Conservation (phyloP, 2,888 invertebrate genomes). For the Patella depressa region DNA sequence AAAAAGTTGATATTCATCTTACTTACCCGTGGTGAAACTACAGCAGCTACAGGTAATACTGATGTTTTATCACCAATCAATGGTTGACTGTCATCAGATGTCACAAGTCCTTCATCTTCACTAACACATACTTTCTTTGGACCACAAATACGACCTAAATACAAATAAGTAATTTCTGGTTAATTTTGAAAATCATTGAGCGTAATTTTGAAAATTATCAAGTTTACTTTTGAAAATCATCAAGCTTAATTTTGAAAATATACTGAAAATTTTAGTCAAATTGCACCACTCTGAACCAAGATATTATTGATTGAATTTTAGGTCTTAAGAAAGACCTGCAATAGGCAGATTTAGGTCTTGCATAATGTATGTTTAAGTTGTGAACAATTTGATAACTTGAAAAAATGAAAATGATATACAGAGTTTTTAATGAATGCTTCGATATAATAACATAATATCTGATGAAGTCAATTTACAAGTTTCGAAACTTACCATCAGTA, state of each 20-base stretch:
- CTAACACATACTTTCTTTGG: constrained; percentile 35
- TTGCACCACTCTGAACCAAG: no score
- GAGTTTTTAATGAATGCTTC: neutral
- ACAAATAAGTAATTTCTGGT: neutral
- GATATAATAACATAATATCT: neutral
- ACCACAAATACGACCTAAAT: constrained; percentile 47
- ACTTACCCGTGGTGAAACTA: constrained; percentile 24
- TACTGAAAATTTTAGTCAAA: no score
- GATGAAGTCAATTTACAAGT: neutral
- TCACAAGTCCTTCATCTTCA: constrained; percentile 16
- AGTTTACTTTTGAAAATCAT: no score
- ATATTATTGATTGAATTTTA: no score
- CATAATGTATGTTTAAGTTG: no score
- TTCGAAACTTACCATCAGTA: constrained; percentile 45
- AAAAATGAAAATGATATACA: no score
- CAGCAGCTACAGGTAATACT: constrained; percentile 40
- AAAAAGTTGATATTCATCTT: neutral
- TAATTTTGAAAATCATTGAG: no score
- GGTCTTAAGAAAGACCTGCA: no score
- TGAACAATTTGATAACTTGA: no score
- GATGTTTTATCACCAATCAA: constrained; percentile 27
- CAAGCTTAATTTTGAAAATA: no score
- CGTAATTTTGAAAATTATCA: no score
- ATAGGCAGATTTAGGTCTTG: no score
- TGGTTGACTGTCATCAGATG: constrained; percentile 22